Evolutionary conservation across 2,797 vertebrate species (phyloP).

Genomic region (Cetoscarus ocellatus): DNA sequence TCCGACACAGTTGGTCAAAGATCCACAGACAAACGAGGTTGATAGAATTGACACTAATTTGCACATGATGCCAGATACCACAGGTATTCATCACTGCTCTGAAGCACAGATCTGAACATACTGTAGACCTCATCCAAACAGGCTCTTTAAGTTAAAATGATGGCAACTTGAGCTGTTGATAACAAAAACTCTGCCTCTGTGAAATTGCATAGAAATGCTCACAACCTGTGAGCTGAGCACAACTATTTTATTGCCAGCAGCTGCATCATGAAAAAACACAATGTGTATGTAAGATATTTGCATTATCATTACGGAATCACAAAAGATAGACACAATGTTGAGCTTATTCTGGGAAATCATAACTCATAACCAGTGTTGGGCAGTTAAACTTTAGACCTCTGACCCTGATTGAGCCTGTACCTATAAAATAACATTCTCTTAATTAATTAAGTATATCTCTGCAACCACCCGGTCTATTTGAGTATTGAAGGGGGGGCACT

Average conservation of each 20-base stretch:
- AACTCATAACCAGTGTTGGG: not conserved
- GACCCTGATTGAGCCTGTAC: too few relatives aligned
- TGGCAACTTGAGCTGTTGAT: conserved; percentile 1
- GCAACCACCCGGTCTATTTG: too few relatives aligned
- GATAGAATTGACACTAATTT: conserved; percentile 32
- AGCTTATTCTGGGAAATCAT: conserved; percentile 1
- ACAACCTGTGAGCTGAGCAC: not conserved
- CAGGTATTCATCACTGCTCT: conserved; percentile 9
- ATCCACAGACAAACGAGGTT: conserved; percentile 30
- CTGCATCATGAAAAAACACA: not conserved
- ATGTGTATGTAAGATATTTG: not conserved
- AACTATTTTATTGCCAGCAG: not conserved
- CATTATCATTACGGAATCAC: not conserved
- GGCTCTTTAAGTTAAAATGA: conserved; percentile 6
- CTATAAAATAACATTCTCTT: too few relatives aligned
- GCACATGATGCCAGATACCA: conserved; percentile 21
- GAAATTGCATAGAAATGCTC: conserved; percentile 54
- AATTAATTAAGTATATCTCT: too few relatives aligned
- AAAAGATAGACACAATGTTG: conserved; percentile 20
- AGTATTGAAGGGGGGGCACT: too few relatives aligned
- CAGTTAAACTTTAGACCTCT: too few relatives aligned
- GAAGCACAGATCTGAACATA: not conserved
- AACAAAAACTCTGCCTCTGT: conserved; percentile 5
- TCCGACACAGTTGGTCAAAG: conserved; percentile 43
- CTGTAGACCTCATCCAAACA: conserved; percentile 10